Percentiles rank a stretch among this genome's conserved stretches.
Evolutionary conservation across 2,888 invertebrate genomes (phyloP).

Genomic region (Eucriotettix oculatus): DNA sequence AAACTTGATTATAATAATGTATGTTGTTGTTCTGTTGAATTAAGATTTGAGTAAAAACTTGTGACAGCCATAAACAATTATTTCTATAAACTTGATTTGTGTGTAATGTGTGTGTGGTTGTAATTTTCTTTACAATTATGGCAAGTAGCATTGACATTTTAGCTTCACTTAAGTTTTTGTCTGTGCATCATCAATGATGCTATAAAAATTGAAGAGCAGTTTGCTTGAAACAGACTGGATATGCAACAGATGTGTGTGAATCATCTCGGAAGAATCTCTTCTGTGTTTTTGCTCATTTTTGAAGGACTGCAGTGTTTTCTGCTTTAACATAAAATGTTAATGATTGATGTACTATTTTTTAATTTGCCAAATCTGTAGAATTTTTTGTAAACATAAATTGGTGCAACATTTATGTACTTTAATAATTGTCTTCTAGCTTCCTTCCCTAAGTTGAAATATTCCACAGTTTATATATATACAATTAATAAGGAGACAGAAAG

Average conservation of each 20-base stretch:
- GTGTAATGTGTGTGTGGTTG: background rate
- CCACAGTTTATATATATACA: no score
- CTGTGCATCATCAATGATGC: no score
- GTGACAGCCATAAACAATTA: background rate
- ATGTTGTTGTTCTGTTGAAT: no score
- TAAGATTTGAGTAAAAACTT: no score
- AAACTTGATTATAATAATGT: no score
- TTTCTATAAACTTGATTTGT: background rate
- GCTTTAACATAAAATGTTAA: conserved; percentile 3
- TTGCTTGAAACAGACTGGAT: background rate
- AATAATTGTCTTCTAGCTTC: no score
- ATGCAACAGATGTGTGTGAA: background rate
- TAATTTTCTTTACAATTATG: background rate
- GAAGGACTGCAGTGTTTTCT: conserved; percentile 5
- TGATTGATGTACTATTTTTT: conserved; percentile 7
- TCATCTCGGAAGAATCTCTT: background rate
- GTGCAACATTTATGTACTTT: background rate
- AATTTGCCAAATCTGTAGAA: conserved; percentile 7
- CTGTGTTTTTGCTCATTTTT: conserved; percentile 5
- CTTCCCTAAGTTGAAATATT: no score
- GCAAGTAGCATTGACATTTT: no score
- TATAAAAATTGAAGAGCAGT: no score
- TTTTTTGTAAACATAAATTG: conserved; percentile 4
- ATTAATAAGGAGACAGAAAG: no score
- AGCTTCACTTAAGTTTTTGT: no score